These are phyloP conservation scores for Mormyrus hasselquistii DNA, from an alignment of 2,797 vertebrate genomes.

Conservation along the genomic window DNA sequence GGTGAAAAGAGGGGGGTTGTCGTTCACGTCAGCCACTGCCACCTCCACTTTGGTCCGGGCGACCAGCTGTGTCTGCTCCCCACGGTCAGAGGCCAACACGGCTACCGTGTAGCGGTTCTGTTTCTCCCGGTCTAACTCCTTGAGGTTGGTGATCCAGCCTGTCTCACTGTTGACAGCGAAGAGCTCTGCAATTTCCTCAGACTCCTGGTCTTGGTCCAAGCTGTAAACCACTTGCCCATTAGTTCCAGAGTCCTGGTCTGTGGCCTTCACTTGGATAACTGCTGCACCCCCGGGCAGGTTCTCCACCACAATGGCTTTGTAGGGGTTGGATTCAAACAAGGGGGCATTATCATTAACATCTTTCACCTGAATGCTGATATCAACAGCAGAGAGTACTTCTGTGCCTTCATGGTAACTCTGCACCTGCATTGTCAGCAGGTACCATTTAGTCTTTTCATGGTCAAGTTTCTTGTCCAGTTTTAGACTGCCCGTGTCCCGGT, in stretches of 20 bases:
- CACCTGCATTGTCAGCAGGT: slow-evolving; percentile 78
- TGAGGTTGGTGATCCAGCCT: slow-evolving; percentile 89
- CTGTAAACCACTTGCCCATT: slow-evolving; percentile 86
- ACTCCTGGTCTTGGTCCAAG: slow-evolving; percentile 73
- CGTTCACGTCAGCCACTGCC: slow-evolving; percentile 86
- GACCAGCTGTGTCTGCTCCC: slow-evolving; percentile 77
- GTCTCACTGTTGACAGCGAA: slow-evolving; percentile 83
- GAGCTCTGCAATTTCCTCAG: slow-evolving; percentile 66
- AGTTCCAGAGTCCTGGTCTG: slow-evolving; percentile 80
- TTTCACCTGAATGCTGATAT: slow-evolving; percentile 85
- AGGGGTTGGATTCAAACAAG: slow-evolving; percentile 82
- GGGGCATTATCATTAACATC: slow-evolving; percentile 91
- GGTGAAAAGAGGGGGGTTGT: slow-evolving; percentile 88
- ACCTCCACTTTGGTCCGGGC: slow-evolving; percentile 74
- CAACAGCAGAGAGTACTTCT: slow-evolving; percentile 72
- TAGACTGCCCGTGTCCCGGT: slow-evolving; percentile 75
- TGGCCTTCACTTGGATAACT: slow-evolving; percentile 87
- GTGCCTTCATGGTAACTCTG: slow-evolving; percentile 62
- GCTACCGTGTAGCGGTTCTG: slow-evolving; percentile 65
- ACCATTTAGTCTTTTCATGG: slow-evolving; percentile 92
- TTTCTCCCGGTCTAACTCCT: slow-evolving; percentile 83
- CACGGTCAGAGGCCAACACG: slow-evolving; percentile 79
- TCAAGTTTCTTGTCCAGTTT: slow-evolving; percentile 90
- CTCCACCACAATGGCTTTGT: slow-evolving; percentile 82
- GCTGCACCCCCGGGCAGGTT: slow-evolving; percentile 78